Evolutionary conservation across 2,113 vertebrate species (phyloP).

Genomic region (Xenopus tropicalis): UCB_Xtro_10.0 CM004443.2:116769001-116769500

Average conservation of each 20-base stretch:
- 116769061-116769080: neutral
- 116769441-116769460: too few species aligned
- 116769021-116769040: neutral
- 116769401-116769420: too few species aligned
- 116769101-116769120: neutral
- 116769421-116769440: too few species aligned
- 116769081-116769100: neutral
- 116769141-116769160: neutral
- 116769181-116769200: neutral
- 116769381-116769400: too few species aligned
- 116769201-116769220: neutral
- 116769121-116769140: neutral
- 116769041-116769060: too few species aligned
- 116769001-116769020: slow-evolving; percentile 11
- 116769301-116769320: neutral
- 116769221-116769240: neutral
- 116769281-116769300: neutral
- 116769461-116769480: too few species aligned
- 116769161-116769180: slow-evolving; percentile 34
- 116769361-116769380: too few species aligned
- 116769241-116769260: slow-evolving; percentile 1
- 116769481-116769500: too few species aligned
- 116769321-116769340: too few species aligned
- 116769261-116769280: neutral
- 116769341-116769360: too few species aligned